phyloP scores from a whole-genome alignment of 2,888 invertebrate species.

The Eurois occulta region DNA sequence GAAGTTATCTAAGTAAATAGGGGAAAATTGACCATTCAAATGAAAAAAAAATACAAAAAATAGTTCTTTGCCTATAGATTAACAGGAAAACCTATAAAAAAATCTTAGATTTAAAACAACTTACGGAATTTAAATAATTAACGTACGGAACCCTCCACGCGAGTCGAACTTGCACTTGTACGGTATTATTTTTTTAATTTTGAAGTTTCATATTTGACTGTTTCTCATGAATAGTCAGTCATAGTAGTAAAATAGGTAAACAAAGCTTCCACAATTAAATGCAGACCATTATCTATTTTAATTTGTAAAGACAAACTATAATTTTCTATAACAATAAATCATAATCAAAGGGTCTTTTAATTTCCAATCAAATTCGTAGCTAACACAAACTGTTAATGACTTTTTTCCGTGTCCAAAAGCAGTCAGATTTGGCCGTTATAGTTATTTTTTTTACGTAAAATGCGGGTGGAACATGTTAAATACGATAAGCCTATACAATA shows the following conservation, averaged over 20 bases:
- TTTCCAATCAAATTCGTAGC: conserved; percentile 70
- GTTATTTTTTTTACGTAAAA: conserved; percentile 64
- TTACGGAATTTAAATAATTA: no score
- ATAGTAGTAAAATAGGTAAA: neutral
- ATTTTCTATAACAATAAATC: conserved; percentile 64
- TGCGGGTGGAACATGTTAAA: conserved; percentile 26
- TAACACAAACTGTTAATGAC: conserved; percentile 74
- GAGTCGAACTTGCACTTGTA: no score
- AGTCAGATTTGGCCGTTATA: conserved; percentile 65
- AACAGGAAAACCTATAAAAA: no score
- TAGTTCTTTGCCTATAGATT: no score
- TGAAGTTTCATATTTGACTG: neutral
- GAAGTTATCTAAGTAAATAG: no score
- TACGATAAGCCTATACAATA: conserved; percentile 29
- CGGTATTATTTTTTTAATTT: neutral
- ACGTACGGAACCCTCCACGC: no score
- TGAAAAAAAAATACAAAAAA: no score
- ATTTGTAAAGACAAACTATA: conserved; percentile 50
- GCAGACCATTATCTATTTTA: conserved; percentile 18
- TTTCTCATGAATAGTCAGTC: neutral
- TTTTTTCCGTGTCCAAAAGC: conserved; percentile 73
- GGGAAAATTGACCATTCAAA: no score
- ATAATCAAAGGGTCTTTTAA: conserved; percentile 68
- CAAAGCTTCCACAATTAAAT: neutral
- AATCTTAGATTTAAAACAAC: no score